Evolutionary conservation across 2,888 invertebrate genomes (phyloP).

Genomic region (Lissonota sp.): DNA sequence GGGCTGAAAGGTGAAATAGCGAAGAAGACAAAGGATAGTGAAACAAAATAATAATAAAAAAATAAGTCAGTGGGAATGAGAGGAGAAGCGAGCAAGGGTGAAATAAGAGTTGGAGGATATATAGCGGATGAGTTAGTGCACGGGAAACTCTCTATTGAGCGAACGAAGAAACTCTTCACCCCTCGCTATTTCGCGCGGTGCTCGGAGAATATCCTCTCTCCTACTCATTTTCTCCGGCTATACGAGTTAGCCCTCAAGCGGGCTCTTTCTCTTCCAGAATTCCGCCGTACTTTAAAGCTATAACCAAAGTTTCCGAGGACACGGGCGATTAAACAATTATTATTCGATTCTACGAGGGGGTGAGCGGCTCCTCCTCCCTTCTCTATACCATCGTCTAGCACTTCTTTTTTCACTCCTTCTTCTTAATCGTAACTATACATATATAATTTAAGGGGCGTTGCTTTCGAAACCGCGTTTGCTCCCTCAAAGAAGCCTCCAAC

Average conservation of each 20-base stretch:
- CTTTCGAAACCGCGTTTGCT: conserved; percentile 6
- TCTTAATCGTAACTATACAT: conserved; percentile 35
- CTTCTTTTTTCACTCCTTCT: conserved; percentile 8
- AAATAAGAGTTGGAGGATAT: conserved; percentile 26
- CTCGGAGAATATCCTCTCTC: conserved; percentile 47
- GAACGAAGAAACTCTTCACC: background rate
- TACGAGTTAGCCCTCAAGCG: conserved; percentile 53
- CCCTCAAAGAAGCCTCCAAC: conserved; percentile 57
- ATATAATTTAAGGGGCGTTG: conserved; percentile 4
- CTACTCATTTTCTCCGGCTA: conserved; percentile 3
- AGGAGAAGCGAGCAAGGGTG: conserved; percentile 7
- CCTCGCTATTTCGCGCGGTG: conserved; percentile 27
- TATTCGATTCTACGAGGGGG: conserved; percentile 74
- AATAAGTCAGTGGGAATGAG: conserved; percentile 3
- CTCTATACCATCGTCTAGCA: conserved; percentile 1
- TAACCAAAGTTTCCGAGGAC: conserved; percentile 78
- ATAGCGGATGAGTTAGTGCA: conserved; percentile 22
- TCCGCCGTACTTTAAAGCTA: conserved; percentile 75
- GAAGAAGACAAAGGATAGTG: conserved; percentile 14
- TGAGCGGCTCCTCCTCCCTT: conserved; percentile 1
- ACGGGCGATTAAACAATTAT: conserved; percentile 82
- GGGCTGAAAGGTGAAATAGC: background rate
- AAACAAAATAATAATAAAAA: conserved; percentile 42
- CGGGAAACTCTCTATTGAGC: conserved; percentile 32
- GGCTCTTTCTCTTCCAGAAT: conserved; percentile 69